phyloP scores from a whole-genome alignment of 2,888 invertebrate genomes.

The Sinopyrophorus schimmeli region DNA sequence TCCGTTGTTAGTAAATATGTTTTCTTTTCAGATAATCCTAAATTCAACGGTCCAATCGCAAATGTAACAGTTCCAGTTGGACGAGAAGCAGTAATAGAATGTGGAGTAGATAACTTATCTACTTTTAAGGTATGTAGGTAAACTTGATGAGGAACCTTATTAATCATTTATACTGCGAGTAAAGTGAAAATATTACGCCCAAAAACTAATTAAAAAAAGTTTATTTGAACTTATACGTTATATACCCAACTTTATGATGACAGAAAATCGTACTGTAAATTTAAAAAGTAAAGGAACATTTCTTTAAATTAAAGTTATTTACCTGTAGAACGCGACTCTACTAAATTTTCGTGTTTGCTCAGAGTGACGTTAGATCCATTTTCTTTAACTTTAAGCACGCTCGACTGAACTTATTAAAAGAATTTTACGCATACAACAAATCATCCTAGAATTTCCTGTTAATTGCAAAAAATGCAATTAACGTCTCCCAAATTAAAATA shows the following conservation, averaged over 20 bases:
- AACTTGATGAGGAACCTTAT: conserved; percentile 1
- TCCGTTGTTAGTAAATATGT: conserved; percentile 8
- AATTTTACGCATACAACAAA: conserved; percentile 33
- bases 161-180: conserved; percentile 3
- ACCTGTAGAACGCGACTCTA: conserved; percentile 41
- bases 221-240: conserved; percentile 10
- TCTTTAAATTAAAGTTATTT: conserved; percentile 49
- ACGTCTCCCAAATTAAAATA: conserved; percentile 24
- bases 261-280: conserved; percentile 43
- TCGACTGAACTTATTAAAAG: conserved; percentile 41
- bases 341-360: conserved; percentile 28
- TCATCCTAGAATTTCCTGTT: conserved; percentile 23
- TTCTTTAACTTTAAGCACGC: conserved; percentile 32
- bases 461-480: conserved; percentile 27
- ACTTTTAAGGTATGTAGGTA: conserved; percentile 75
- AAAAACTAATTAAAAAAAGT: conserved; percentile 29
- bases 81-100: conserved; percentile 78
- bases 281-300: conserved; percentile 45
- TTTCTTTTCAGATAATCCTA: conserved; percentile 67
- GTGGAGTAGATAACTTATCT: conserved; percentile 79
- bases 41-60: conserved; percentile 78
- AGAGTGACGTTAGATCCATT: conserved; percentile 23
- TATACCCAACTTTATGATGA: conserved; percentile 36
- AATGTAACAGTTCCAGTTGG: conserved; percentile 84
- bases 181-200: conserved; percentile 4